Evolutionary conservation across 2,797 vertebrate species (phyloP), one percentile per base, ranked within the genome.

Genomic region (Varecia variegata): DNA sequence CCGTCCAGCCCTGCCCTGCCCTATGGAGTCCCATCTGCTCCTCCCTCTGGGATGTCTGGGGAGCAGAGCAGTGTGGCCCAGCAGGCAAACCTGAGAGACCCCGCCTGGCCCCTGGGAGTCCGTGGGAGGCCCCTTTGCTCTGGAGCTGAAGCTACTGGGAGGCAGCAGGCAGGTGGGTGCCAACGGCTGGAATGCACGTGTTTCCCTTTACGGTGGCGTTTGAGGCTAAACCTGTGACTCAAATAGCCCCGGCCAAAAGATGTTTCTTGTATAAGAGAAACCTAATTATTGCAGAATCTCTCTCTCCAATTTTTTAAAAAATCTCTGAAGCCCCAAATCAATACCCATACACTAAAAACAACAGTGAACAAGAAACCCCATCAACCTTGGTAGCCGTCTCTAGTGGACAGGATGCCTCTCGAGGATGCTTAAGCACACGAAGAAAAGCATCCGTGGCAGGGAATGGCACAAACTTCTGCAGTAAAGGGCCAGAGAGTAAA

Each of bases 221-320:
- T 40, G 73, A 81, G 50, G 91, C 38, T 74, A 43, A 50, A 23
- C 25, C 1, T 0, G 18, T 43, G 62, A 85, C 18, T 62, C 67
- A 85, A 58, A 52, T 27, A 62, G 62, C 84, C 82, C 71, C 40
- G 47, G 52, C 20, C 77, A 50, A 93, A 83, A 84, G 45, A 60
- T 68, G 30, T 18, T 77, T 47, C 73, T 52, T 30, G n/a, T 7
- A 0, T 30, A 18, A 82, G 32, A 73, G 79, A 90, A 85, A 20
- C 10, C 18, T 23, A 71, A 70, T 27, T 6, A n/a, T 13, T 38
- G 43, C 40, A 89, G 38, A 30, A n/a, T 80, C 45, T 80, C n/a
- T 60, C 45, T 30, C 35, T 5, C 45, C 45, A 56, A 56, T 65
- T 65, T 56, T 56, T 65, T 25, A 3, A 45, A 30, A n/a, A 6